Base-by-base conservation (phyloP, 2,113 vertebrate species). In the Anhinga anhinga region DNA sequence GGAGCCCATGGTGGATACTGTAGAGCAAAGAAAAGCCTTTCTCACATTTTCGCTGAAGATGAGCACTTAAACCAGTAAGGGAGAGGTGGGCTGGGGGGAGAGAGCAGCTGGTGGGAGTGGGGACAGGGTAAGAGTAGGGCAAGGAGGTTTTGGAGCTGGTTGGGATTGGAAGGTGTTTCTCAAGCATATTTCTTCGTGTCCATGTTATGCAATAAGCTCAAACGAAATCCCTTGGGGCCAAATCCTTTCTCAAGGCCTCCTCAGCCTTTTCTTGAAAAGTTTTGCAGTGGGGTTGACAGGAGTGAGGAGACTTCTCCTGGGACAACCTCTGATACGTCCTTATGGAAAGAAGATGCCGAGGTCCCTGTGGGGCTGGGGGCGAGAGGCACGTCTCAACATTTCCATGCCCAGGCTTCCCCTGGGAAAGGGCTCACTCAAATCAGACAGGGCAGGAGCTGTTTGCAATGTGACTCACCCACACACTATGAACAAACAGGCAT, bases 401-500 rank as follows among this genome's bases (percentile, higher is more conserved):
- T 83, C 71, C 67, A 62, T 8, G 3, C 12, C 45, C 3, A 25
- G 38, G 30, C 38, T 91, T 88, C 18, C 80, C 63, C 71, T 81
- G 80, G 74, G 88, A 90, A 92, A 94, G 30, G 59, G 25, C 15
- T 49, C 58, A 86, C 67, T 66, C 56, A 38, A 61, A 81, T 83
- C 71, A 73, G 91, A 55, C 76, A 56, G 53, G 82, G 85, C 78
- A 95, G 93, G 89, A 95, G 82, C 74, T 78, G 45, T 87, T 95
- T 89, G 87, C 49, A 45, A 66, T 0, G 3, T 97, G 95, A 95
- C 87, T 96, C 95, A 93, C 34, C 58, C 1, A 2, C 63, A 44
- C 84, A 44, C 72, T 69, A 50, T 79, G 94, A 95, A 82, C 84
- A 77, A 95, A 91, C 96, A 97, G 96, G 96, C 94, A 95, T 23